Evolutionary conservation across 2,888 invertebrate species (phyloP).

Genomic region (Leptinotarsa juncta): DNA sequence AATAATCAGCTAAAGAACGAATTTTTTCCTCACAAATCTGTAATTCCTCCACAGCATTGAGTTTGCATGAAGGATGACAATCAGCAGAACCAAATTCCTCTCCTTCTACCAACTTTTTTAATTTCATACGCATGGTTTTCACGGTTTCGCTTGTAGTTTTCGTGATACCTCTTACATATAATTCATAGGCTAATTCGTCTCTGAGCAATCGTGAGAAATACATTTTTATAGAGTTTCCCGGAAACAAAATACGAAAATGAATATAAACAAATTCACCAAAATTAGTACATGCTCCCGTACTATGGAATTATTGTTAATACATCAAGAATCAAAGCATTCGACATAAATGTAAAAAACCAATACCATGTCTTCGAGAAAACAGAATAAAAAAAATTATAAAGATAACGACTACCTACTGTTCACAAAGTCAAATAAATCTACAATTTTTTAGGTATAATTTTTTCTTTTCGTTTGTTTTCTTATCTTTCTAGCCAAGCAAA

Average conservation of each 20-base stretch:
- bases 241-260: neutral
- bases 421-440: neutral
- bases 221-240: neutral
- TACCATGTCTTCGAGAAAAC: too few relatives aligned
- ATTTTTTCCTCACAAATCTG: too few relatives aligned
- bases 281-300: too few relatives aligned
- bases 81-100: conserved; percentile 4
- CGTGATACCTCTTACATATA: conserved; percentile 6
- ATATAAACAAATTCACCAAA: too few relatives aligned
- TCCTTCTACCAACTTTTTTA: conserved; percentile 7
- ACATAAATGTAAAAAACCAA: too few relatives aligned
- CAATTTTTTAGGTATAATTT: neutral
- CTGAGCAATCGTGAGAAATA: conserved; percentile 8
- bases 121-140: conserved; percentile 5
- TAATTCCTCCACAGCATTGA: too few relatives aligned
- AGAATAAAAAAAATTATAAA: too few relatives aligned
- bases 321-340: too few relatives aligned
- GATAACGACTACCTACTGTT: neutral
- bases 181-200: conserved; percentile 11
- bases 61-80: conserved; percentile 10
- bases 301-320: too few relatives aligned
- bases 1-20: too few relatives aligned
- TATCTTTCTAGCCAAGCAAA: neutral
- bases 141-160: conserved; percentile 1
- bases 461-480: neutral